Evolutionary conservation across 2,888 invertebrate genomes (phyloP), one percentile per base, ranked within the genome.

Genomic region (Eudasyphora cyanicolor): DNA sequence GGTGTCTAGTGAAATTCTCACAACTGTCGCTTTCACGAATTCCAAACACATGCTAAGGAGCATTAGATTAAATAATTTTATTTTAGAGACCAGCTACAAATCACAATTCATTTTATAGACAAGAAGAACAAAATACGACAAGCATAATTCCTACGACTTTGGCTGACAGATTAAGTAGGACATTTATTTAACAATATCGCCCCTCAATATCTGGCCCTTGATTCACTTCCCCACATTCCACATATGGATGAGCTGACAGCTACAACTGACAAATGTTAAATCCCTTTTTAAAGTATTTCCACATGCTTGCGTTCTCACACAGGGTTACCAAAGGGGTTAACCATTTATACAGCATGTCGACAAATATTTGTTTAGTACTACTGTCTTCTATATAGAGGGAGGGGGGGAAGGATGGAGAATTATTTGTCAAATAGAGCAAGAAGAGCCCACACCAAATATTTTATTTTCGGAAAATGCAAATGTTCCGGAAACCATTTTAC

Each of bases 181-280:
- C n/a, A 6, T 38, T 38, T 38, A 38, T 38, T 38, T n/a, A n/a
- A n/a, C n/a, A 38, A 38, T 38, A 38, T 12, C 24, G n/a, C 71
- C 29, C 64, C 62, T 71, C 27, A 71, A 76, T 71, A 71, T 51
- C 19, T 71, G 54, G 64, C 42, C 60, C 17, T n/a, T 45, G 5
- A n/a, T n/a, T 45, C n/a, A n/a, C n/a, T 45, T 6, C n/a, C 45
- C 45, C 32, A 32, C 4, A 32, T 6, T n/a, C 67, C 29, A 10
- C n/a, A 27, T 60, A 29, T 29, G 24, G 12, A 57, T 6, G 8
- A 57, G n/a, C n/a, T 57, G 38, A 57, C 27, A n/a, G n/a, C 2
- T 60, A 24, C 12, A 27, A 27, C 17, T 64, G 17, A n/a, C 45
- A 45, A 45, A 45, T 45, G 45, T 45, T 45, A 45, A 45, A 45